A percentile compares a stretch with the other conserved stretches of the same genome.
phyloP scores from a whole-genome alignment of 2,888 invertebrate genomes.

The Nemoura dubitans region DNA sequence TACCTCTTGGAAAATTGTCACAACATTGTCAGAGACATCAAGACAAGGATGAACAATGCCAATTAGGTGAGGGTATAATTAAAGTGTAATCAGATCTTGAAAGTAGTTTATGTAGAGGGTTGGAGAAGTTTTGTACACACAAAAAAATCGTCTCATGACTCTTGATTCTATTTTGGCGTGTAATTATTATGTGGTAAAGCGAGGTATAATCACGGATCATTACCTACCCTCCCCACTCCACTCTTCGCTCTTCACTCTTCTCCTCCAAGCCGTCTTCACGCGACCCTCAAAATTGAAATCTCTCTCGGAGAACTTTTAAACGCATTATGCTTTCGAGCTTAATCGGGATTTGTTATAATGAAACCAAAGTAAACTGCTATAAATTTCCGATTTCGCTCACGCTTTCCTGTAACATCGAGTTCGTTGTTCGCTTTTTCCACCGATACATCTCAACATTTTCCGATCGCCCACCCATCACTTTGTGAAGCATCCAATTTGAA shows the following conservation, averaged over 20 bases:
- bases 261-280: background rate
- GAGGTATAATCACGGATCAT: slow-evolving; percentile 4
- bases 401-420: background rate
- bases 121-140: background rate
- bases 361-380: background rate
- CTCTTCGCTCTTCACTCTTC: background rate
- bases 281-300: background rate
- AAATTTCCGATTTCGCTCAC: background rate
- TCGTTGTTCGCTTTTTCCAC: background rate
- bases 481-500: background rate
- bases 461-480: background rate
- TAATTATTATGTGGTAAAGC: slow-evolving; percentile 17
- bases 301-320: background rate
- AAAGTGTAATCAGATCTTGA: slow-evolving; percentile 1
- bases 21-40: background rate
- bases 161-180: slow-evolving; percentile 12
- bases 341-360: slow-evolving; percentile 12
- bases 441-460: background rate
- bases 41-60: background rate
- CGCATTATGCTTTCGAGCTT: background rate
- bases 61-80: background rate
- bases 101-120: slow-evolving; percentile 26
- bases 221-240: background rate
- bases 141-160: background rate
- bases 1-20: background rate